Evolutionary conservation across 2,113 vertebrate genomes (phyloP).

Genomic region (Corythornis cristatus): DNA sequence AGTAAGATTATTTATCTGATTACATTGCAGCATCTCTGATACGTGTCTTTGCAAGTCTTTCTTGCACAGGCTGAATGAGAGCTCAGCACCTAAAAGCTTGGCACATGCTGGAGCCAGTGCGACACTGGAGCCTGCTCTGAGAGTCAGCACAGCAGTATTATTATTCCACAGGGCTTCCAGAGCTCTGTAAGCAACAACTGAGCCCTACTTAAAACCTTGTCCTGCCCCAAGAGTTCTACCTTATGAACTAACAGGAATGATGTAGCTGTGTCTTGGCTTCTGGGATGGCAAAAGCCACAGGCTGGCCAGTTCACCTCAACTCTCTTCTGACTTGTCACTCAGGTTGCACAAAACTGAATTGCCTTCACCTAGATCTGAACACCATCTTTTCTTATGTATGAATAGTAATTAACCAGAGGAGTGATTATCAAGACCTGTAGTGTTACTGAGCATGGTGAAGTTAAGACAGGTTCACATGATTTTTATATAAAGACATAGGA

Average conservation of each 20-base stretch:
- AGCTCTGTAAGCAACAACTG: neutral
- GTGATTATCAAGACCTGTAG: neutral
- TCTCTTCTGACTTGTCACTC: neutral
- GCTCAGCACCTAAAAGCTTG: neutral
- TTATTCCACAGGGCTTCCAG: neutral
- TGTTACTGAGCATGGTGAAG: neutral
- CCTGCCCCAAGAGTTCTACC: neutral
- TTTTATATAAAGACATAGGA: neutral
- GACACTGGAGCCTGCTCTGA: neutral
- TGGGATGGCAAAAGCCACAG: neutral
- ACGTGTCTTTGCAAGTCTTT: neutral
- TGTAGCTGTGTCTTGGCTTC: neutral
- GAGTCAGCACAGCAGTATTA: neutral
- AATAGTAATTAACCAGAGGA: conserved; percentile 16
- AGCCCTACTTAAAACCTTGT: neutral
- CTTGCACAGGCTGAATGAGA: neutral
- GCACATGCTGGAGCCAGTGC: neutral
- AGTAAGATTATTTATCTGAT: neutral
- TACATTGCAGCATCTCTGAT: neutral
- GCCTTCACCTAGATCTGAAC: neutral
- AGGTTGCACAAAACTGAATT: neutral
- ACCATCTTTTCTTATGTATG: neutral
- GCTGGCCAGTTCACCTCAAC: neutral
- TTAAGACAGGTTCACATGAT: neutral
- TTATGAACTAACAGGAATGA: neutral